Conservation (phyloP, 2,888 invertebrate species). For the Lysandra coridon region DNA sequence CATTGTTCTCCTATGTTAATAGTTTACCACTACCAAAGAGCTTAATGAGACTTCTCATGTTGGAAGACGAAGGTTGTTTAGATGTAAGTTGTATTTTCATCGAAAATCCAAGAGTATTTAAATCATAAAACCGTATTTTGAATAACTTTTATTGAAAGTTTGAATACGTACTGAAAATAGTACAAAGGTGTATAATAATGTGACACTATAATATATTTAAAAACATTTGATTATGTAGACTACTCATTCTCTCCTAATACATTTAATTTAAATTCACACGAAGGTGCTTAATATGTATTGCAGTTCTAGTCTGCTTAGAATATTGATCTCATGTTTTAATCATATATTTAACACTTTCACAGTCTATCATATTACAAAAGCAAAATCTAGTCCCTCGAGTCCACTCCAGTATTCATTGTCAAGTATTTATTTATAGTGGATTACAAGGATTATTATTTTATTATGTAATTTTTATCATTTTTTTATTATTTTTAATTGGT, state of each 20-base stretch:
- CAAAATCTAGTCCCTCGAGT: too few relatives aligned
- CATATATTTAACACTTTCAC: background rate
- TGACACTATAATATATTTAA: constrained; percentile 42
- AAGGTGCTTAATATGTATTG: constrained; percentile 10
- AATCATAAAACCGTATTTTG: constrained; percentile 29
- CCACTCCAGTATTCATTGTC: too few relatives aligned
- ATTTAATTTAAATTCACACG: constrained; percentile 25
- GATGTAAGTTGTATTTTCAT: constrained; percentile 30
- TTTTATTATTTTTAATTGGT: too few relatives aligned
- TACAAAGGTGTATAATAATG: constrained; percentile 58
- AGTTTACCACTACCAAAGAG: constrained; percentile 78
- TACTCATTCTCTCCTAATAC: constrained; percentile 20
- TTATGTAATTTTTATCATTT: too few relatives aligned
- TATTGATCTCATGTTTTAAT: constrained; percentile 24
- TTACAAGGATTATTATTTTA: too few relatives aligned
- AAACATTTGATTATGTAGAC: constrained; percentile 29
- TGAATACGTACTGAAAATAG: constrained; percentile 46
- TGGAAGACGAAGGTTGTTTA: constrained; percentile 67
- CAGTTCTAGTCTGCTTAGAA: constrained; percentile 17
- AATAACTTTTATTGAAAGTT: constrained; percentile 42
- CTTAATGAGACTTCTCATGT: constrained; percentile 79
- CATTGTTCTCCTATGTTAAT: constrained; percentile 61
- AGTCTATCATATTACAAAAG: too few relatives aligned
- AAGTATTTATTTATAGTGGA: too few relatives aligned
- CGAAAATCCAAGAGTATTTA: constrained; percentile 2